Evolutionary conservation across 2,113 vertebrate species (phyloP).

Genomic region (Riparia riparia): DNA sequence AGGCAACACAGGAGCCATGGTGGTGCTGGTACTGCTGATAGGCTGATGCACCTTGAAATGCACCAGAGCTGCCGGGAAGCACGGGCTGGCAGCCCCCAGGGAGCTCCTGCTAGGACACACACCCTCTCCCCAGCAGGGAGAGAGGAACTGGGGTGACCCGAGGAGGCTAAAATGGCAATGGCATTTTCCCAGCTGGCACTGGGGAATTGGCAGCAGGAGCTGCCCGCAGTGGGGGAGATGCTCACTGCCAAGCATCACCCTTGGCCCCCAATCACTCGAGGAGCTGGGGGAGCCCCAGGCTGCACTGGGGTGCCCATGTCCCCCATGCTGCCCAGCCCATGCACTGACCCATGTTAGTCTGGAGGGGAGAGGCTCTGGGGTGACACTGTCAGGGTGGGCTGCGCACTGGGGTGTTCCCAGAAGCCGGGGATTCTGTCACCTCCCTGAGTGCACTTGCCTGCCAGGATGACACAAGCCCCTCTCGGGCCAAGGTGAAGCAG

Average conservation of each 20-base stretch:
- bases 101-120: neutral
- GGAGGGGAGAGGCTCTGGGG: neutral
- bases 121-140: neutral
- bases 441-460: neutral
- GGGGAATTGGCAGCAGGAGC: neutral
- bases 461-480: neutral
- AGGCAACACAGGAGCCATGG: fast-evolving
- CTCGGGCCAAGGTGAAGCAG: neutral
- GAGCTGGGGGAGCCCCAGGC: neutral
- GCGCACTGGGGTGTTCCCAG: neutral
- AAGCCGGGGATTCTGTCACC: fast-evolving
- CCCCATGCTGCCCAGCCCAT: neutral
- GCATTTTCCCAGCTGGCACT: neutral
- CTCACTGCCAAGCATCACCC: neutral
- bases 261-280: neutral
- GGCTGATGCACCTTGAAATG: fast-evolving
- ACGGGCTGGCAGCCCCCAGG: neutral
- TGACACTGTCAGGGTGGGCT: constrained; percentile 54
- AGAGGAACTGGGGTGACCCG: neutral
- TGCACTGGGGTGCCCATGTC: neutral
- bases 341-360: constrained; percentile 3
- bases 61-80: neutral
- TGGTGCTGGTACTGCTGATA: neutral
- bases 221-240: fast-evolving
- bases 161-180: fast-evolving